Evolutionary conservation across 2,797 vertebrate genomes (phyloP), one percentile per base, ranked within the genome.

Genomic region (Pseudochirops cupreus): DNA sequence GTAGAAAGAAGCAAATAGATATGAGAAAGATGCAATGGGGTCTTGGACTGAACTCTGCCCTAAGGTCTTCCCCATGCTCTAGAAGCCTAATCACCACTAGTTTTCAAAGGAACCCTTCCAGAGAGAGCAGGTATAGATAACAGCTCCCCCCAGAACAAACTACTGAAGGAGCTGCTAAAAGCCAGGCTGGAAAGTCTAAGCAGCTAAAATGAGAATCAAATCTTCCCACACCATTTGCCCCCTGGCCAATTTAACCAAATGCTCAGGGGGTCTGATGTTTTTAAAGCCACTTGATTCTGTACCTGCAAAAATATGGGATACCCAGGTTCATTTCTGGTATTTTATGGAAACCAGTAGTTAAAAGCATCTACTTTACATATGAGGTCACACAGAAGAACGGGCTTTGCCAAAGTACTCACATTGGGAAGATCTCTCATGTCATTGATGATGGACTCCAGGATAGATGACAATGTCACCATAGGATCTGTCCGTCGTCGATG

Each of bases 401-500:
- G 87, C 39, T 52, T 95, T 94, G 50, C 29, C 46, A 92, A 93
- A 93, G 46, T 96, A 97, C 99, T 99, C 98, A 99, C 99, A 94
- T 99, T 99, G 54, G 99, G 99, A 96, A 99, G 99, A 97, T 99
- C 99, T 95, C 99, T 99, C 99, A 99, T 99, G 96, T 99, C 99
- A 62, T 99, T 99, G 97, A 99, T 99, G 97, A 99, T 99, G 98
- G 99, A 99, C 98, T 99, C 99, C 89, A 99, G 98, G 95, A 99
- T 99, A n/a, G 99, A 99, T 0, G 99, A 99, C 94, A 99, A 97
- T 0, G 99, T 99, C 97, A 99, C 99, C 99, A 99, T 99, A 91
- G 99, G 99, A 98, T 99, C 99, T 1, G 99, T 99, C 95, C 99
- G 99, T 89, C 99, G 99, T 13, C 99, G 99, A 97, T 99, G 99